Evolutionary conservation across 2,888 invertebrate genomes (phyloP), one percentile per base, ranked within the genome.

Genomic region (Eumacrocentrus americanus): DNA sequence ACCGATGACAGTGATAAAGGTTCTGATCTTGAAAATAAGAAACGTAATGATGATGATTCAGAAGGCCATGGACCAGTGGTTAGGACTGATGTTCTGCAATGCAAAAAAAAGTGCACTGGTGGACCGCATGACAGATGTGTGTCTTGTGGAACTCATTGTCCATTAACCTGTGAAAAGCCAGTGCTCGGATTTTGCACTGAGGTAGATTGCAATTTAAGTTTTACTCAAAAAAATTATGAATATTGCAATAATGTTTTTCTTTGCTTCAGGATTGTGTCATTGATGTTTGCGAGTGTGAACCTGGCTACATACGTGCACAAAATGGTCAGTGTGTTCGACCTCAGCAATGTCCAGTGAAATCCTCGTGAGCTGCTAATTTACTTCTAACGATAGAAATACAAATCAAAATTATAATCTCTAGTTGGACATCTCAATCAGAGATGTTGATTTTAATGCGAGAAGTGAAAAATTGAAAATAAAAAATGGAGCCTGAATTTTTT

Each of bases 201-300:
- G 16, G 52, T 52, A 25, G 37, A 42, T 11, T 11, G 3, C 37
- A 12, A 37, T 12, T 12, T n/a, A n/a, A n/a, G 4, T 12, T 12
- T 37, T 12, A 14, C 14, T 37, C 2, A 12, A 37, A 37, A 14
- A 4, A 37, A 4, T 12, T 37, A 12, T 37, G 6, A 12, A 3
- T 37, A 38, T 12, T 52, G n/a, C n/a, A n/a, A n/a, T n/a, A n/a
- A n/a, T 52, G 5, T 40, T 12, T 38, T 11, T 40, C 9, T 12
- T 35, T 35, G 3, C 29, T 55, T 22, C 25, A 55, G 55, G 3
- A 22, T 6, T 55, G 55, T 12, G n/a, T 35, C 1, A 16, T 22
- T 6, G n/a, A 55, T 46, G 35, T 46, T 3, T 55, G 55, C 23
- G 25, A 35, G 23, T 55, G 55, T 14, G 35, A 55, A 20, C 1